These are phyloP conservation scores for Propithecus deckenii DNA, from an alignment of 2,797 vertebrate species.

Conservation along the genomic window DNA sequence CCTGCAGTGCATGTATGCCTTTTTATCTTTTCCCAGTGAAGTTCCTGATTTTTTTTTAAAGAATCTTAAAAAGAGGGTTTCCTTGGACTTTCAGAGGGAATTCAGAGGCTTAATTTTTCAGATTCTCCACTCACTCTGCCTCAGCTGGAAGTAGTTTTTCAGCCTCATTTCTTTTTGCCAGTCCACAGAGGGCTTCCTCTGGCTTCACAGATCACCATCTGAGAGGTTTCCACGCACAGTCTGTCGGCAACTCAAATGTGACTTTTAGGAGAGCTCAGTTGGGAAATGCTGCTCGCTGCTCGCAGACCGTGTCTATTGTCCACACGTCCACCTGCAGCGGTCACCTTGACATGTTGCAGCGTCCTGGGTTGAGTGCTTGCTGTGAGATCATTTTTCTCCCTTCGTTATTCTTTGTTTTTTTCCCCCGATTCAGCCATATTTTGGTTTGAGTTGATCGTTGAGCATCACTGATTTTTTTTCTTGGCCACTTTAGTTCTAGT, in stretches of 20 bases:
- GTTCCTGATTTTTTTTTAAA: background rate
- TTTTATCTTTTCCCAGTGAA: background rate
- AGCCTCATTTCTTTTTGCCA: background rate
- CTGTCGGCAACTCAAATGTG: background rate
- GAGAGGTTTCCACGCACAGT: background rate
- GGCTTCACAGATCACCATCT: background rate
- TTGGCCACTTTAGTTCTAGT: background rate
- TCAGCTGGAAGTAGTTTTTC: background rate
- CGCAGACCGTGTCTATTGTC: background rate
- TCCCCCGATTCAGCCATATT: background rate
- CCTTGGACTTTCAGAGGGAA: background rate
- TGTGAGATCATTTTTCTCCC: background rate
- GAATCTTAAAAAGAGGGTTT: background rate
- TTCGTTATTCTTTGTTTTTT: background rate
- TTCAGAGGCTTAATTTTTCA: constrained; percentile 44
- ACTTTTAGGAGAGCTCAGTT: background rate
- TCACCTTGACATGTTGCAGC: background rate
- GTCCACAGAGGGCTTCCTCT: background rate
- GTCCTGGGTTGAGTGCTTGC: background rate
- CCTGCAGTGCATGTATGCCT: background rate
- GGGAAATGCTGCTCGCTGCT: background rate
- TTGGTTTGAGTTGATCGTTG: background rate
- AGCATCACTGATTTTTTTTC: background rate
- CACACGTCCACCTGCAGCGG: accelerated
- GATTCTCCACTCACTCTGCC: background rate